phyloP scores from a whole-genome alignment of 2,113 vertebrate species.

The Montifringilla adamsi region DNA sequence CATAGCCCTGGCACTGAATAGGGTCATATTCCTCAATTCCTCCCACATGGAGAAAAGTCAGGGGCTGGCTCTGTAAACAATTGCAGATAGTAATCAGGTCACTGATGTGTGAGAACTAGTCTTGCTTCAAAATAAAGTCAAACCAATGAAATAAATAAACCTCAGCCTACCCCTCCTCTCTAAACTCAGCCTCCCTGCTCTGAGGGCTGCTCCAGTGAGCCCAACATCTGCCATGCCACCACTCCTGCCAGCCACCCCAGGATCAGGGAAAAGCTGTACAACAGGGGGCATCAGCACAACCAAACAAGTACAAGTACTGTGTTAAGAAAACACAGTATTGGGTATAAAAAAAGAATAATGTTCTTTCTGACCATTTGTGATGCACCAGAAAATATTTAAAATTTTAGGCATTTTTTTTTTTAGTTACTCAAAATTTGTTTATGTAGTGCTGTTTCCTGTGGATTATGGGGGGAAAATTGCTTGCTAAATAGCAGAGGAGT shows the following conservation, averaged over 20 bases:
- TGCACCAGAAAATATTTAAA: background rate
- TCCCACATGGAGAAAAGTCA: background rate
- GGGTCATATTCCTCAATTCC: background rate
- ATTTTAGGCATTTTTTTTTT: background rate
- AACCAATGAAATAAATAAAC: background rate
- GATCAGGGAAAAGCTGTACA: background rate
- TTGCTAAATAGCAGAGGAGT: background rate
- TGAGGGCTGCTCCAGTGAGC: background rate
- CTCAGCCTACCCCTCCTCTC: background rate
- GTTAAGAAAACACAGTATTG: background rate
- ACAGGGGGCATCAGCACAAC: background rate
- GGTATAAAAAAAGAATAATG: background rate
- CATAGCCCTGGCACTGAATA: background rate
- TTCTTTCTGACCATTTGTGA: background rate
- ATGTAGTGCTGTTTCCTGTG: background rate
- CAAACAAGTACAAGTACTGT: background rate
- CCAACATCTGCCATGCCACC: background rate
- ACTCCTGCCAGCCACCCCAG: background rate
- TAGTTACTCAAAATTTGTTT: background rate
- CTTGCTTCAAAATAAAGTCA: background rate
- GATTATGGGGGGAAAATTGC: background rate
- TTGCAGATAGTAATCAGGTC: background rate
- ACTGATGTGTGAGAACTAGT: background rate
- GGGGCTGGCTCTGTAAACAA: background rate
- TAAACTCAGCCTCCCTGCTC: background rate